Evolutionary conservation across 1,140 invertebrate species (phyloP).

Genomic region (Mizuhopecten yessoensis): DNA sequence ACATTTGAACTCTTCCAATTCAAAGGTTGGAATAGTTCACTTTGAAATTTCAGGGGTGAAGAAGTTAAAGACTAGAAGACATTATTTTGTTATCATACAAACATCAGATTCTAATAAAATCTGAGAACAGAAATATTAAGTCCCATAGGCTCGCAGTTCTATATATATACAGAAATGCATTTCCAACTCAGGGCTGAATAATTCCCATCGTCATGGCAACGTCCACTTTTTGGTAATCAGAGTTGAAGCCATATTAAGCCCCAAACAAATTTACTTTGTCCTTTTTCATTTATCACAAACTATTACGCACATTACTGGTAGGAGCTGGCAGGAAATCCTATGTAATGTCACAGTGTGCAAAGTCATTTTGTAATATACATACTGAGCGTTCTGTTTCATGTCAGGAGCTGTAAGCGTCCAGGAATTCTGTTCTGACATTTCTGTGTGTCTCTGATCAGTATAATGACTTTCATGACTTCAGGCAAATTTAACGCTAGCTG

Average conservation of each 20-base stretch:
- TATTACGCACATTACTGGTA: not conserved
- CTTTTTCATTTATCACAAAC: not conserved
- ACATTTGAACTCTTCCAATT: too few relatives aligned
- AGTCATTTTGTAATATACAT: not conserved
- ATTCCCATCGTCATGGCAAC: too few relatives aligned
- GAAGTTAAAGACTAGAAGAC: too few relatives aligned
- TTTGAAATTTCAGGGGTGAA: too few relatives aligned
- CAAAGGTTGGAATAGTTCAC: too few relatives aligned
- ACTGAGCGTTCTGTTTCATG: not conserved
- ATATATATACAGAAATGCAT: too few relatives aligned
- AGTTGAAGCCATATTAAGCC: not conserved
- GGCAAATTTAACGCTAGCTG: not conserved
- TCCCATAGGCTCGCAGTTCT: too few relatives aligned
- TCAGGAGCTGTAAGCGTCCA: not conserved
- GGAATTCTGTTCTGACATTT: not conserved
- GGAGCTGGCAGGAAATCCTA: not conserved
- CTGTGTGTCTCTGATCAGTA: not conserved
- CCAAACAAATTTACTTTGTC: not conserved
- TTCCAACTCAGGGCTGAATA: too few relatives aligned
- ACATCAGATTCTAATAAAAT: too few relatives aligned
- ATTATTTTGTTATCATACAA: too few relatives aligned
- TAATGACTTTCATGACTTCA: not conserved
- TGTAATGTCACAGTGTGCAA: not conserved
- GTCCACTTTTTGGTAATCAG: too few relatives aligned
- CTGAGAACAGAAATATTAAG: too few relatives aligned